A percentile compares a stretch with the other conserved stretches of the same genome.
These are phyloP conservation scores for Rhopalosiphum padi DNA, from an alignment of 1,140 invertebrate species.

Conservation along the genomic window DNA sequence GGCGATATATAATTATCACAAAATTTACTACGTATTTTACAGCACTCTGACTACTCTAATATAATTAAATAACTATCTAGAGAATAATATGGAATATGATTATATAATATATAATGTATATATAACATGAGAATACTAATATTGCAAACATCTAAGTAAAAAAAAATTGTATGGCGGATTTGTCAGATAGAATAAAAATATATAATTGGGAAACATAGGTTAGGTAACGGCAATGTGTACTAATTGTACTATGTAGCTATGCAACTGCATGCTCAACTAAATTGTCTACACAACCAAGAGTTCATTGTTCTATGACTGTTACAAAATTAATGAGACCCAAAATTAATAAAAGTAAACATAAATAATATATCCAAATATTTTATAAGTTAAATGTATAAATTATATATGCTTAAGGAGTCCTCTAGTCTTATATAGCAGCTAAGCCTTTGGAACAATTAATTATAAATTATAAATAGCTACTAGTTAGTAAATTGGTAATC, in stretches of 20 bases:
- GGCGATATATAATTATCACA: not conserved
- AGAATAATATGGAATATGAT: not conserved
- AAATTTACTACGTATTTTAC: not conserved
- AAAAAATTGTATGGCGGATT: not conserved
- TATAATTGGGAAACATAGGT: not conserved
- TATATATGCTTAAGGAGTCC: not conserved
- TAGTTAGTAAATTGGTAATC: not conserved
- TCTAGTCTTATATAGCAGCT: not conserved
- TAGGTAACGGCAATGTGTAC: not conserved
- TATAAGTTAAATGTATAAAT: too few relatives aligned
- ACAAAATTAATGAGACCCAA: not conserved
- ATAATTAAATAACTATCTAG: not conserved
- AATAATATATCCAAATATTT: too few relatives aligned
- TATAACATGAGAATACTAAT: not conserved
- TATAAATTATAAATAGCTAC: not conserved
- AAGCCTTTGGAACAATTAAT: not conserved
- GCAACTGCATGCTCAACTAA: not conserved
- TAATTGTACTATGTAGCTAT: not conserved
- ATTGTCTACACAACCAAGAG: not conserved
- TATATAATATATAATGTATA: not conserved
- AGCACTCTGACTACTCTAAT: not conserved
- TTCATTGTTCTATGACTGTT: not conserved
- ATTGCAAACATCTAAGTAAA: not conserved
- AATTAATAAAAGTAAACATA: too few relatives aligned
- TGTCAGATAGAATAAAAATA: not conserved